These are phyloP conservation scores for Alcedo quadribrachys DNA, from an alignment of 2,797 vertebrate genomes.

Conservation along the genomic window DNA sequence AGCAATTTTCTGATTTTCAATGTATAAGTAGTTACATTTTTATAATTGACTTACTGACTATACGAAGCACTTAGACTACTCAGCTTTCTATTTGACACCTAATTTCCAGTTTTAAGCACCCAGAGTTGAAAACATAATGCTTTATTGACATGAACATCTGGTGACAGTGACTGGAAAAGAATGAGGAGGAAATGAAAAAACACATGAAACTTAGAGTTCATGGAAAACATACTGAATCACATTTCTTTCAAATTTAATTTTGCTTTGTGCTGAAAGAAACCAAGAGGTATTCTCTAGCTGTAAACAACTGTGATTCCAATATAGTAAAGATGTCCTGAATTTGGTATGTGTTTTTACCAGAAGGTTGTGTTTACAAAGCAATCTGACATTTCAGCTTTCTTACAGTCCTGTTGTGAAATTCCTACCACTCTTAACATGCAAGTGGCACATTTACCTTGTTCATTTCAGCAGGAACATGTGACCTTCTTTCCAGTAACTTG, in stretches of 20 bases:
- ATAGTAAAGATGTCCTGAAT: not conserved
- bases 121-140: not conserved
- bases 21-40: not conserved
- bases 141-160: not conserved
- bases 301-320: constrained; percentile 28
- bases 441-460: not conserved
- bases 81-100: not conserved
- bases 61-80: not conserved
- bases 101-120: not conserved
- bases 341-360: not conserved
- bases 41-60: not conserved
- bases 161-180: constrained; percentile 16
- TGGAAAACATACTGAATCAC: not conserved
- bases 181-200: not conserved
- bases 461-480: not conserved
- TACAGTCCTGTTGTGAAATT: constrained; percentile 17
- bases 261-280: not conserved
- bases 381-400: not conserved
- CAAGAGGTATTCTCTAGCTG: not conserved
- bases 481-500: not conserved
- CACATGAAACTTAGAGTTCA: not conserved
- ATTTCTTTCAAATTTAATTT: constrained; percentile 22
- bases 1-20: not conserved
- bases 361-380: not conserved
- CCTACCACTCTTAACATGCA: not conserved